A percentile compares a stretch with the other conserved stretches of the same genome.
phyloP scores from a whole-genome alignment of 2,888 invertebrate genomes.

The Slavum lentiscoides region DNA sequence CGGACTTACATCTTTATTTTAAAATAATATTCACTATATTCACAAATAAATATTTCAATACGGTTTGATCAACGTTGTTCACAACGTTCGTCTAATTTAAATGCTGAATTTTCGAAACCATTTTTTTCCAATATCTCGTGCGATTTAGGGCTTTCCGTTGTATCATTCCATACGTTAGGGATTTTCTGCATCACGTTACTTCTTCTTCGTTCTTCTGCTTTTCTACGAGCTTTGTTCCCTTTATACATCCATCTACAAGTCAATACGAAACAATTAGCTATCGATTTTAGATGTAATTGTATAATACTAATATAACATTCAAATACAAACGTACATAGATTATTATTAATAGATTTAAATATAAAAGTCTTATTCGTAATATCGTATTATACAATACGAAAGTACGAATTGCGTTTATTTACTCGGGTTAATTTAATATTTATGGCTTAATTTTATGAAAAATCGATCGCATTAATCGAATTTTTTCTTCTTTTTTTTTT shows the following conservation, averaged over 20 bases:
- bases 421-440: too few relatives aligned
- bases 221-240: slow-evolving; percentile 66
- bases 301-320: too few relatives aligned
- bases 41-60: background rate
- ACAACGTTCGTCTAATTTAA: background rate
- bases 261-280: background rate
- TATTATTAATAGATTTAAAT: too few relatives aligned
- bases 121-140: slow-evolving; percentile 19
- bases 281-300: background rate
- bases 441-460: too few relatives aligned
- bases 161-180: background rate
- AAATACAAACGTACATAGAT: too few relatives aligned
- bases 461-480: too few relatives aligned
- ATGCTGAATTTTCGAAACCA: slow-evolving; percentile 12
- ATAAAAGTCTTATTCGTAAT: too few relatives aligned
- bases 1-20: background rate
- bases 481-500: background rate
- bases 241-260: slow-evolving; percentile 70
- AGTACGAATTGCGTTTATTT: too few relatives aligned
- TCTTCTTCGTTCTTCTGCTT: background rate
- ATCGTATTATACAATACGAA: too few relatives aligned
- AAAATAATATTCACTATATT: background rate
- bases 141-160: background rate
- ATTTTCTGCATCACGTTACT: background rate
- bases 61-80: background rate